Evolutionary conservation across 1,140 invertebrate species (phyloP), one percentile per base, ranked within the genome.

Genomic region (Saccostrea echinata): DNA sequence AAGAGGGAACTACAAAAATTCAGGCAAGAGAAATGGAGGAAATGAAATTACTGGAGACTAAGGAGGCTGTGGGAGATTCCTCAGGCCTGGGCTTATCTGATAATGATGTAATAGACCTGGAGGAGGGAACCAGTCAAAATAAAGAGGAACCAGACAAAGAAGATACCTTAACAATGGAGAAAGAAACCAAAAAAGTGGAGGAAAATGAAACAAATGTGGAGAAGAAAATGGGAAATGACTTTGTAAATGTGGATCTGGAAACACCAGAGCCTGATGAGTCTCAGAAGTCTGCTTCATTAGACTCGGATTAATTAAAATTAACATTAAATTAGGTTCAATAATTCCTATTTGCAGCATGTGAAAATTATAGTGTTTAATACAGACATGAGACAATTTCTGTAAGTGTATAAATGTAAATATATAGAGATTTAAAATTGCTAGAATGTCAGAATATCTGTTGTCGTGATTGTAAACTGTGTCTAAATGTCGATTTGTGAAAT

Each of bases 401-500:
- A 18, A 61, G 55, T n/a, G 55, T 61, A 61, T 61, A 61, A 18
- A 18, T 21, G 55, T 61, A n/a, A 61, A 16, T 16, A 61, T 61
- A n/a, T 61, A 61, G 8, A 27, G 8, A 27, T 27, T 76, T 24
- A 76, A 33, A 30, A 76, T 11, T 27, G 24, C 27, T 76, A 76
- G 68, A 76, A 12, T 12, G 27, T 30, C 68, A 33, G 55, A 16
- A 76, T 76, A 76, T 30, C 24, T 76, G 68, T 76, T 76, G 68
- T 76, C 9, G 27, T 76, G 55, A 61, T 76, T 76, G 55, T 61
- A 13, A 76, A 76, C 24, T 76, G 8, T 76, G 68, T 76, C 0
- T 76, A 33, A 27, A 76, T 76, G 68, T 76, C 33, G 68, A 76
- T 33, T 18, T 76, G 68, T 64, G 68, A 30, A 76, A 33, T 76